Base-by-base conservation (phyloP, 2,113 vertebrate genomes). In the Caranx melampygus region DNA sequence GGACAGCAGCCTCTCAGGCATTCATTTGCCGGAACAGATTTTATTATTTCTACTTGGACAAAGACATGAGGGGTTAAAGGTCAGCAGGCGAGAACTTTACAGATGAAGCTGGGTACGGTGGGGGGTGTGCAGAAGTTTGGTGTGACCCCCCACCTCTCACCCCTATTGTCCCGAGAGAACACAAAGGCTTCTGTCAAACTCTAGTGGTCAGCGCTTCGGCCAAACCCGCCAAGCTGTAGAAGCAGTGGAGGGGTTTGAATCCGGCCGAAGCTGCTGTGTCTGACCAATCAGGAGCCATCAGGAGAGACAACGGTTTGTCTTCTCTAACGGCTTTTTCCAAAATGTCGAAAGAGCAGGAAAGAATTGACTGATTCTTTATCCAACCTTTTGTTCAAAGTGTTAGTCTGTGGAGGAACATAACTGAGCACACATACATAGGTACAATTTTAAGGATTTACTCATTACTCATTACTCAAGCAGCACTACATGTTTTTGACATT, bases 41-140 rank as follows among this genome's bases (percentile, higher is more conserved):
- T 94, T 87, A 92, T 93, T 94, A 92, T 94, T 94, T 94, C 92
- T 90, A 80, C 86, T 75, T 40, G 79, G 84, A 94, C 92, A 94
- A 94, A 93, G 91, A 74, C 83, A 12, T 59, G 45, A 73, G 75
- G 75, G 94, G 95, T 95, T 74, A 95, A 76, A 93, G 95, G 92
- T 94, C 93, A 87, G 72, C 81, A 79, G 84, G 90, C 87, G 80
- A 89, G 89, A 89, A 89, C 88, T 90, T 83, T 87, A 88, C 87
- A 89, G 87, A 91, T 88, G 82, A 90, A 81, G 82, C 61, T 2
- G 72, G 55, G 74, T 83, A 85, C 37, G 63, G 54, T 60, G 86
- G 75, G 69, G 69, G 57, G 60, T 68, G 70, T 69, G 83, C 60
- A 51, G 77, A 85, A 88, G 92, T 89, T 85, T 83, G 64, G 83